phyloP scores from a whole-genome alignment of 2,888 invertebrate species.

The Sinhomidia bicolor region DNA sequence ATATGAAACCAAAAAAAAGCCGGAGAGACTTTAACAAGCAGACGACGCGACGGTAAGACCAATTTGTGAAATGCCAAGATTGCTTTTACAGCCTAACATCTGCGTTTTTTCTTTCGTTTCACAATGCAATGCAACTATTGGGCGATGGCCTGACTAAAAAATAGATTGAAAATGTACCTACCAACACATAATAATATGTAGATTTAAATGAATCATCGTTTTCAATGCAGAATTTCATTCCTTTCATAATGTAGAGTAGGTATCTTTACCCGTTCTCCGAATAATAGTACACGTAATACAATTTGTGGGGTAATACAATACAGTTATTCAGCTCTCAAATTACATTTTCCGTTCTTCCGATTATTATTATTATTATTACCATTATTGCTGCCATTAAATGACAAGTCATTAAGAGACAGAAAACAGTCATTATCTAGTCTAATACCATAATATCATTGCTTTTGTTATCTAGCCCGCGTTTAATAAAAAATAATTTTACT shows the following conservation, averaged over 20 bases:
- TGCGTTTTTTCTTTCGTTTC: not conserved
- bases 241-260: not conserved
- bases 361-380: too few relatives aligned
- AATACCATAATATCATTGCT: not conserved
- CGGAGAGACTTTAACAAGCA: not conserved
- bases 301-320: conserved; percentile 21
- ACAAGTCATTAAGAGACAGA: conserved; percentile 25
- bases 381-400: too few relatives aligned
- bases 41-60: not conserved
- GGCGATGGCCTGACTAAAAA: not conserved
- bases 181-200: too few relatives aligned
- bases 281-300: too few relatives aligned
- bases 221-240: conserved; percentile 32
- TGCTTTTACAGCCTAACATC: conserved; percentile 6
- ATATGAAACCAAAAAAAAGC: not conserved
- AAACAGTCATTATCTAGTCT: not conserved
- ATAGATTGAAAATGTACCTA: too few relatives aligned
- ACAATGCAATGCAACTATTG: not conserved
- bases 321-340: not conserved
- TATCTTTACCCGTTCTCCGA: not conserved
- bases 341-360: not conserved
- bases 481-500: too few relatives aligned
- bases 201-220: not conserved
- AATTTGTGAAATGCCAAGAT: conserved; percentile 26
- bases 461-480: too few relatives aligned